Evolutionary conservation across 2,888 invertebrate species (phyloP).

Genomic region (Hyposoter dolosus): DNA sequence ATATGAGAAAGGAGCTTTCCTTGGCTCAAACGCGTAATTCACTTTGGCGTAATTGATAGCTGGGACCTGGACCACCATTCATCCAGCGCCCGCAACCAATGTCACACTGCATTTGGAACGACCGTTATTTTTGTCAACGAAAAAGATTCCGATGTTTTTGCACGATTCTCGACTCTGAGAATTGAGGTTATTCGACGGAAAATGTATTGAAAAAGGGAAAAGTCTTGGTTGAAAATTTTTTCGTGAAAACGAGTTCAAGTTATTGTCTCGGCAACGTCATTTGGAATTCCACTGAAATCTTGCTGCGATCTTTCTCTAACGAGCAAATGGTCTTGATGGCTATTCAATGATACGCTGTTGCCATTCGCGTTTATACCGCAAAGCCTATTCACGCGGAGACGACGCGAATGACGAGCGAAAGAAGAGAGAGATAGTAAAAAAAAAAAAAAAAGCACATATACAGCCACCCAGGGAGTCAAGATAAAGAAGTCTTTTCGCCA

Average conservation of each 20-base stretch:
- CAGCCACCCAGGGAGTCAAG: slow-evolving; percentile 16
- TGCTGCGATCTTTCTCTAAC: neutral
- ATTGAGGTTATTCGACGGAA: neutral
- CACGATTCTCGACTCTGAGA: neutral
- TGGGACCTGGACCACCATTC: neutral
- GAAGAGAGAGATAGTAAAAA: neutral
- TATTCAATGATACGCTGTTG: slow-evolving; percentile 35
- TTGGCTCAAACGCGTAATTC: neutral
- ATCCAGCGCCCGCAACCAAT: neutral
- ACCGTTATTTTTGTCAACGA: neutral
- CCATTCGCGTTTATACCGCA: neutral
- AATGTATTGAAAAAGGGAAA: neutral
- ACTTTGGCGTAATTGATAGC: neutral
- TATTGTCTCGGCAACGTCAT: neutral
- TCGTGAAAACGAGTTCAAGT: neutral
- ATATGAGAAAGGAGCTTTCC: neutral
- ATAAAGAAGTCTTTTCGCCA: slow-evolving; percentile 31
- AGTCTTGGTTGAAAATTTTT: neutral
- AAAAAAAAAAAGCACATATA: slow-evolving; percentile 6
- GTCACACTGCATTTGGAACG: neutral
- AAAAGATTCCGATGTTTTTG: neutral
- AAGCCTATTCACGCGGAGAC: neutral
- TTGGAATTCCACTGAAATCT: neutral
- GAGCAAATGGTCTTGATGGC: slow-evolving; percentile 37
- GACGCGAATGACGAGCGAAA: slow-evolving; percentile 7